Evolutionary conservation across 2,797 vertebrate genomes (phyloP).

Genomic region (Alauda arvensis): DNA sequence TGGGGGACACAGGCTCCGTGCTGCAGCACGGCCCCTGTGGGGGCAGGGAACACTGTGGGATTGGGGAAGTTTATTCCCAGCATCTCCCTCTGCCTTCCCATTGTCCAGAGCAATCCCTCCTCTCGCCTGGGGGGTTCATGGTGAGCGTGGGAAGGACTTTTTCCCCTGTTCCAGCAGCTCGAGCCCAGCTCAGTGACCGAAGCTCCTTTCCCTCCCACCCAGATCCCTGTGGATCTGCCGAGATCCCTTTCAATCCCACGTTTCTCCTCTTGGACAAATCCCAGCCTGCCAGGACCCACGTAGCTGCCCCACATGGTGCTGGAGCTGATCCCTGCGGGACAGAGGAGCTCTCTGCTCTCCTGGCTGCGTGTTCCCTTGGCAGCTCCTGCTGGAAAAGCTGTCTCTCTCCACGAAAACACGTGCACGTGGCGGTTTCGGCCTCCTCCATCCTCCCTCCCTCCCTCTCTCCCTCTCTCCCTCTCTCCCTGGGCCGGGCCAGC

Average conservation of each 20-base stretch:
- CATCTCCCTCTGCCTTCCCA: not conserved
- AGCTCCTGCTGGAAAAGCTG: slow-evolving; percentile 3
- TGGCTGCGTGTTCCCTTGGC: not conserved
- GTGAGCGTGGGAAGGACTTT: slow-evolving; percentile 13
- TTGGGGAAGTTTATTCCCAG: not conserved
- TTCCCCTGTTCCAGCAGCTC: not conserved
- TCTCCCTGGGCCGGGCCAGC: slow-evolving; percentile 1
- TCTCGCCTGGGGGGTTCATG: not conserved
- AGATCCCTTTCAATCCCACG: not conserved
- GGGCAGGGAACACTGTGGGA: rapidly evolving
- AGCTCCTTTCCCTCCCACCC: not conserved
- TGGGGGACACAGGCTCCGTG: rapidly evolving
- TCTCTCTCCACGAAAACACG: not conserved
- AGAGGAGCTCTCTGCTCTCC: not conserved
- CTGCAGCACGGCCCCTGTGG: not conserved
- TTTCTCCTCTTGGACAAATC: not conserved
- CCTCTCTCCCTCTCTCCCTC: not conserved
- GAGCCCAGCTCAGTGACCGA: rapidly evolving
- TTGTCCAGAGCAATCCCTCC: not conserved
- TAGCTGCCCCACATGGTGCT: rapidly evolving
- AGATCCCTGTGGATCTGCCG: not conserved
- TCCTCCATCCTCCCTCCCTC: slow-evolving; percentile 20
- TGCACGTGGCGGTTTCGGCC: slow-evolving; percentile 6
- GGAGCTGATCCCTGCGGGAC: not conserved
- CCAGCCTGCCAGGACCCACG: rapidly evolving